Evolutionary conservation across 2,888 invertebrate genomes (phyloP).

Genomic region (Labia minor): DNA sequence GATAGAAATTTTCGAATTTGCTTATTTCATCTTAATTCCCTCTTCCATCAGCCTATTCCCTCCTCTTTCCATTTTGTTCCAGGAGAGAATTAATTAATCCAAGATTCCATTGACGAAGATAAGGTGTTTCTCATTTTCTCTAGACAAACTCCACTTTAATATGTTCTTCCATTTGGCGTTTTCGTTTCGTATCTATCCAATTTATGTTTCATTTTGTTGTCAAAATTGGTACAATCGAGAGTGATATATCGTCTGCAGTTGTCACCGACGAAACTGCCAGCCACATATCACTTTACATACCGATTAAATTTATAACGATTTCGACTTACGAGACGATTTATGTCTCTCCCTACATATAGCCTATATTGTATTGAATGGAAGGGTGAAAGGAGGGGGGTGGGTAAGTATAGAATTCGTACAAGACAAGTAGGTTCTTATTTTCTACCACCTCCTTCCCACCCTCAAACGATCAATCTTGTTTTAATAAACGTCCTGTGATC

Average conservation of each 20-base stretch:
- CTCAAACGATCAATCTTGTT: not conserved
- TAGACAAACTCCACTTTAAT: not conserved
- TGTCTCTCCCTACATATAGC: not conserved
- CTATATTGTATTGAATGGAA: no score
- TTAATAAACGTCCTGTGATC: not conserved
- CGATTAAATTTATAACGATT: conserved; percentile 13
- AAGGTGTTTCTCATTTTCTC: not conserved
- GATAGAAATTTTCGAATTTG: no score
- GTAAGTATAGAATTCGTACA: not conserved
- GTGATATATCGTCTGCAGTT: conserved; percentile 9
- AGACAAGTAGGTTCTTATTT: not conserved
- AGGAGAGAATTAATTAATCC: conserved; percentile 3
- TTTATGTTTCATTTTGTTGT: conserved; percentile 13
- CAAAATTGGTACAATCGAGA: not conserved
- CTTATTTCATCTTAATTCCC: no score
- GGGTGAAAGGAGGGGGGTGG: no score
- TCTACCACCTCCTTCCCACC: no score
- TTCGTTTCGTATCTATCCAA: conserved; percentile 9
- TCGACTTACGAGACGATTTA: conserved; percentile 7
- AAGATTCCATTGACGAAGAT: not conserved
- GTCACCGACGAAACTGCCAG: not conserved
- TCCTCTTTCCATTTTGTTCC: no score
- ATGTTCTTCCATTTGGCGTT: not conserved
- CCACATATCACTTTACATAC: conserved; percentile 7
- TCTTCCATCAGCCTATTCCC: no score